Conservation (phyloP, 35 echinoderm and acorn worm genomes). For the Heliocidaris tuberculata region DNA sequence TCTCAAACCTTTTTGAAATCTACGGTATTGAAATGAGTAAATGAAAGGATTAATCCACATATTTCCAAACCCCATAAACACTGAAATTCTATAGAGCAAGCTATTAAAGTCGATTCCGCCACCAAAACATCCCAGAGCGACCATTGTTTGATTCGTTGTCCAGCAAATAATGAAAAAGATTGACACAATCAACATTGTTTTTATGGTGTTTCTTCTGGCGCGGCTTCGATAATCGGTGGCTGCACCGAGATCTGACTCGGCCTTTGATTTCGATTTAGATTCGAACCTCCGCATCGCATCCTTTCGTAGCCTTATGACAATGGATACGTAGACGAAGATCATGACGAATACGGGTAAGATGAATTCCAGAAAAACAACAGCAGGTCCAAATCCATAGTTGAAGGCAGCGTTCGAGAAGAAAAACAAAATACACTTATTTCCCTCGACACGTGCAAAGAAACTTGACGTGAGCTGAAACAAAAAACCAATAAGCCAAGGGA, state of each 20-base stretch:
- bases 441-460: background rate
- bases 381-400: background rate
- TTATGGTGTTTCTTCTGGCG: background rate
- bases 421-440: background rate
- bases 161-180: constrained; percentile 33
- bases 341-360: constrained; percentile 59
- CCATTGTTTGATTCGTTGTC: constrained; percentile 43
- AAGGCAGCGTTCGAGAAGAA: background rate
- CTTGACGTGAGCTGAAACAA: background rate
- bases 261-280: background rate
- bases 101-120: no score
- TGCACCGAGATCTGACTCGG: no score
- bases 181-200: background rate
- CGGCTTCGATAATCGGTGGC: background rate
- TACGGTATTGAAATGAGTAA: no score
- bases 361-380: background rate
- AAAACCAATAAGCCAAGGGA: constrained; percentile 4
- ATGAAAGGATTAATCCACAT: no score
- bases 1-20: no score
- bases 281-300: background rate
- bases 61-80: no score
- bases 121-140: no score
- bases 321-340: constrained; percentile 50
- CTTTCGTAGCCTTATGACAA: background rate
- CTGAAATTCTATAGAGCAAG: no score